Conservation (phyloP, 2,113 vertebrate species). For the Poeciliopsis occidentalis region DNA sequence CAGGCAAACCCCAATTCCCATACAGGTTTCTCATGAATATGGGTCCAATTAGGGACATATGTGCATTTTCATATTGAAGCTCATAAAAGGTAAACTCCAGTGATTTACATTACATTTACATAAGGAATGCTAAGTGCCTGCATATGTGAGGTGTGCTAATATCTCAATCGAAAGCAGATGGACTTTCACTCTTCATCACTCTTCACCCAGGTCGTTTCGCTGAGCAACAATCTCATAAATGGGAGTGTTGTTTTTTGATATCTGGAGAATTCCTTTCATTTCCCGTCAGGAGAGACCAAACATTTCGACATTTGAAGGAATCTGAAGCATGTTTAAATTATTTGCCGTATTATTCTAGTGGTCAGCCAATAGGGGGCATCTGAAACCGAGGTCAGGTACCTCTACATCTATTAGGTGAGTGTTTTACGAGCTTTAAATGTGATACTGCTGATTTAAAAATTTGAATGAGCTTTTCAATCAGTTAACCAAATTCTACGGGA, state of each 20-base stretch:
- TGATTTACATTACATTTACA: slow-evolving; percentile 76
- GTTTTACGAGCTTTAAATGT: neutral
- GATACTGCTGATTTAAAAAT: neutral
- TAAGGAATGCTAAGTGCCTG: slow-evolving; percentile 67
- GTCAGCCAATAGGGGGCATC: slow-evolving; percentile 22
- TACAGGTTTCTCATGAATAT: slow-evolving; percentile 64
- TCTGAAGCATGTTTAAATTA: neutral
- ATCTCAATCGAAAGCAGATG: slow-evolving; percentile 68
- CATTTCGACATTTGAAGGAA: slow-evolving; percentile 10
- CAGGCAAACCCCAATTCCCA: slow-evolving; percentile 64
- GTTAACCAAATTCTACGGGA: neutral
- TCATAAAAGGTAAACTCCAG: slow-evolving; percentile 65
- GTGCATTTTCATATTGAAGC: slow-evolving; percentile 73
- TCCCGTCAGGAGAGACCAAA: slow-evolving; percentile 11
- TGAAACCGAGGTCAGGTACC: neutral
- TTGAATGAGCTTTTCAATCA: neutral
- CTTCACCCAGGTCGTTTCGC: slow-evolving; percentile 20
- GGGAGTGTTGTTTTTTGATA: slow-evolving; percentile 12
- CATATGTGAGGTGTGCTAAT: slow-evolving; percentile 67
- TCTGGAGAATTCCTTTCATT: slow-evolving; percentile 13
- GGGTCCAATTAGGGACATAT: slow-evolving; percentile 79
- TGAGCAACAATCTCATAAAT: slow-evolving; percentile 21
- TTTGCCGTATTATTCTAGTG: slow-evolving; percentile 1
- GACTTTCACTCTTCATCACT: slow-evolving; percentile 34
- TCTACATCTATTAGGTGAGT: neutral